phyloP scores from a whole-genome alignment of 2,888 invertebrate genomes.

The Campaea margaritaria region DNA sequence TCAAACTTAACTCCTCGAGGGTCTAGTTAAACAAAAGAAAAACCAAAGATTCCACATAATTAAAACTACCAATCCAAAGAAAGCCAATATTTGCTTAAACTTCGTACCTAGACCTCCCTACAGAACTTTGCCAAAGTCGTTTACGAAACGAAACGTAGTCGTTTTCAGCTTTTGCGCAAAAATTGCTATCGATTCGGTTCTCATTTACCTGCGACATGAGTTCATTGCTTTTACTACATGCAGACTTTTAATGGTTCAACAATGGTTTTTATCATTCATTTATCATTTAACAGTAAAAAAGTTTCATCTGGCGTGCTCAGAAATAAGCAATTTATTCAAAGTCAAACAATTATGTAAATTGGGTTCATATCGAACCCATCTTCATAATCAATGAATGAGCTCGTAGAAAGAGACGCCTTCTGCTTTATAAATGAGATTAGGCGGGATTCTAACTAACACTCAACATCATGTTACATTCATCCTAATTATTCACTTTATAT shows the following conservation, averaged over 20 bases:
- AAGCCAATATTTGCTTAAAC: conserved; percentile 4
- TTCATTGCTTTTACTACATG: conserved; percentile 13
- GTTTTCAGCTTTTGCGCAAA: conserved; percentile 13
- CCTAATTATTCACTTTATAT: conserved; percentile 11
- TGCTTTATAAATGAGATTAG: conserved; percentile 4
- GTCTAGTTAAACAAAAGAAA: too few relatives aligned
- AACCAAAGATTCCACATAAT: too few relatives aligned
- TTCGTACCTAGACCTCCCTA: too few relatives aligned
- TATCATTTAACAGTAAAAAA: too few relatives aligned
- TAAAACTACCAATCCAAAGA: not conserved
- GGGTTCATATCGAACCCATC: conserved; percentile 15
- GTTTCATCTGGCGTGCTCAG: conserved; percentile 8
- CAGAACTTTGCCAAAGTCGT: conserved; percentile 14
- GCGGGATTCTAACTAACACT: conserved; percentile 6
- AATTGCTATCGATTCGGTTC: conserved; percentile 11
- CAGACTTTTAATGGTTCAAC: conserved; percentile 20
- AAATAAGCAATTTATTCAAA: conserved; percentile 15
- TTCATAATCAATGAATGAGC: conserved; percentile 1
- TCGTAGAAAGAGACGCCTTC: not conserved
- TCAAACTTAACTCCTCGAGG: too few relatives aligned
- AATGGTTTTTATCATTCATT: too few relatives aligned
- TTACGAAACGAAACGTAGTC: conserved; percentile 19
- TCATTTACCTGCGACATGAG: conserved; percentile 8
- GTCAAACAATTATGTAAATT: conserved; percentile 16
- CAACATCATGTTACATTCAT: conserved; percentile 12